phyloP scores from a whole-genome alignment of 2,113 vertebrate species.

The Tachycineta bicolor region DNA sequence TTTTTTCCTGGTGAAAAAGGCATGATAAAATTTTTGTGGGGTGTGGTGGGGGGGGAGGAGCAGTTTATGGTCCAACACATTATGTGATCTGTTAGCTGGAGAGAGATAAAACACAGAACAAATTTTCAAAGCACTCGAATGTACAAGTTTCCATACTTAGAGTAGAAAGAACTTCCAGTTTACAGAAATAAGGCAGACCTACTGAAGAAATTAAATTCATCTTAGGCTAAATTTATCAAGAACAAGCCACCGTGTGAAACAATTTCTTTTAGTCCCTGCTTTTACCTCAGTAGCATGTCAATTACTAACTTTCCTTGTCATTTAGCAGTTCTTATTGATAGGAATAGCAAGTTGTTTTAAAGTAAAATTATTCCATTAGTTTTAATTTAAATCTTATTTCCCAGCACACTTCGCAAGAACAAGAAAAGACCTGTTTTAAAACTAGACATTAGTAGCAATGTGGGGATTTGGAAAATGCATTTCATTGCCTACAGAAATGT shows the following conservation, averaged over 20 bases:
- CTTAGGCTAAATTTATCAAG: background rate
- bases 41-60: no score
- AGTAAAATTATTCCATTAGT: background rate
- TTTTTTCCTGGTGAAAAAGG: background rate
- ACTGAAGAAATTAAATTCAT: background rate
- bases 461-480: background rate
- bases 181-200: background rate
- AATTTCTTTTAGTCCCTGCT: background rate
- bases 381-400: background rate
- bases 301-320: background rate
- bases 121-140: background rate
- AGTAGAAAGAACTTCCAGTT: background rate
- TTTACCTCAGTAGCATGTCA: background rate
- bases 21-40: background rate
- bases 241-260: background rate
- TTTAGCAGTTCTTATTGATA: background rate
- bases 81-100: background rate
- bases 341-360: background rate
- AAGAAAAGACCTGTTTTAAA: background rate
- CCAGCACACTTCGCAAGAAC: background rate
- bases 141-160: background rate
- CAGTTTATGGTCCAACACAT: background rate
- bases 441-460: background rate
- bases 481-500: background rate
- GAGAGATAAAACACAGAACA: background rate